Evolutionary conservation across 1,140 invertebrate species (phyloP), one percentile per base, ranked within the genome.

Genomic region (Periplaneta americana): DNA sequence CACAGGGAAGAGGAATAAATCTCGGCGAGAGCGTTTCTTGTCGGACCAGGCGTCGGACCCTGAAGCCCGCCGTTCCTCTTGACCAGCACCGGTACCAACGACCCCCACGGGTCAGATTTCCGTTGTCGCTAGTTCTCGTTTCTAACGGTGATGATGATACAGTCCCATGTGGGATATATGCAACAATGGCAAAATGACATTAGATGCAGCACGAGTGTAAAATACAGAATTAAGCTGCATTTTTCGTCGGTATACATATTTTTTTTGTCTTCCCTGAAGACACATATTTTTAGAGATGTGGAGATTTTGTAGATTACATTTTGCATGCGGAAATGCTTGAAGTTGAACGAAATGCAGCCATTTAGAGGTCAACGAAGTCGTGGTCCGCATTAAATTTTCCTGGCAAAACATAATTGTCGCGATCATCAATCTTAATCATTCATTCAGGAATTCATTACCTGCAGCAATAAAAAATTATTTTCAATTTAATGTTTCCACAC

Each of bases 71-170:
- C 22, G 75, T 3, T 77, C 15, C 35, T 34, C 31, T 77, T 34
- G 33, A 36, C 75, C 35, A 77, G 35, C 33, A 22, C 75, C 8
- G 75, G 33, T n/a, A 66, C 48, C 11, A 80, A 80, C 79, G 79
- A 80, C 79, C 79, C 79, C 79, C 79, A n/a, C 28, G 79, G 79
- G 79, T 80, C 79, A 80, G 79, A 80, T 80, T 80, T 80, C 79
- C 79, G 79, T 66, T 34, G 39, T 34, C 79, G 35, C 77, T 36
- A n/a, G 17, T 32, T 48, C n/a, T 48, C 77, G 35, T 48, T 66
- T n/a, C 48, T 66, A 66, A 66, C 48, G 22, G n/a, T 66, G 48
- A 66, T 66, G 48, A 66, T 66, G 48, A 66, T 66, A 66, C 48
- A 66, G 22, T 66, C 48, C 48, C 48, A 66, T 66, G 48, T 66